Conservation (phyloP, 2,797 vertebrate species). For the Propithecus deckenii region DNA sequence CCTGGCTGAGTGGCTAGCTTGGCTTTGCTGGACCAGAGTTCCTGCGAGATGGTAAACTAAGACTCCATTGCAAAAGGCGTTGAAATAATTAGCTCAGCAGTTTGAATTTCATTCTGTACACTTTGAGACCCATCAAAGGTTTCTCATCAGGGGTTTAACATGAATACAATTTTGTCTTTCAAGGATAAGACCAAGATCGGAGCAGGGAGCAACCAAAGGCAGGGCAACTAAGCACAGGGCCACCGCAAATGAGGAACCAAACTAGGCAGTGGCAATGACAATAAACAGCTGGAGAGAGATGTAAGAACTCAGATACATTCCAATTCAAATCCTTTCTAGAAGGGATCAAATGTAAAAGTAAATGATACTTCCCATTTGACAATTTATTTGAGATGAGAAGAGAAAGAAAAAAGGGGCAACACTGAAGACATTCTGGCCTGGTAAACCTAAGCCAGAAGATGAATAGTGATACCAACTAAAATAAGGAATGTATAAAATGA, state of each 20-base stretch:
- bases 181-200: not conserved
- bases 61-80: not conserved
- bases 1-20: not conserved
- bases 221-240: not conserved
- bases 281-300: not conserved
- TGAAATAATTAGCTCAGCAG: not conserved
- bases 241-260: not conserved
- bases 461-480: not conserved
- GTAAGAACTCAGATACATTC: not conserved
- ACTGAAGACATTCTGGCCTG: not conserved
- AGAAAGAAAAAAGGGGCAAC: not conserved
- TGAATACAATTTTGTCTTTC: not conserved
- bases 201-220: slow-evolving; percentile 9
- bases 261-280: not conserved
- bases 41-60: not conserved
- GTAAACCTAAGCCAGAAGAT: not conserved
- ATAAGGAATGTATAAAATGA: not conserved
- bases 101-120: slow-evolving; percentile 27
- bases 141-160: not conserved
- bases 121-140: not conserved
- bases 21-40: not conserved
- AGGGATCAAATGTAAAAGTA: not conserved
- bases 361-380: not conserved
- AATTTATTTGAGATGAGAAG: not conserved
- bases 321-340: not conserved